Evolutionary conservation across 2,113 vertebrate species (phyloP).

Genomic region (Prolemur simus): DNA sequence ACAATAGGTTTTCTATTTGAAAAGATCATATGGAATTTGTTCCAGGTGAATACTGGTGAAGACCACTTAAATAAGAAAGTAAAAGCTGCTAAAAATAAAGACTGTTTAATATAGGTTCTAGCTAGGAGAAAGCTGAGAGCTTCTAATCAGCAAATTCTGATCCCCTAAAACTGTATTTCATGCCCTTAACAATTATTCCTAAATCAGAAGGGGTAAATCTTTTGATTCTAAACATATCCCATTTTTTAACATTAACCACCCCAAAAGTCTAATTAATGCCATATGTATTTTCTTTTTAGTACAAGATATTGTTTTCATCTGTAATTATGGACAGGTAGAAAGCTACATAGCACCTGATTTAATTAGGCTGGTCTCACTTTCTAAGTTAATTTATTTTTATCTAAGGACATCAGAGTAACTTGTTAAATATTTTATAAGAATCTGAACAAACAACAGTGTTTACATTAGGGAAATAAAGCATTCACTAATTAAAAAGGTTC

Average conservation of each 20-base stretch:
- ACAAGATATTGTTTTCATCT: not conserved
- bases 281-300: not conserved
- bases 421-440: constrained; percentile 61
- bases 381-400: constrained; percentile 65
- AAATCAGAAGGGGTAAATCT: not conserved
- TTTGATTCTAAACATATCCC: not conserved
- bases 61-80: not conserved
- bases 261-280: not conserved
- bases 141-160: not conserved
- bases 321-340: not conserved
- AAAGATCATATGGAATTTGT: not conserved
- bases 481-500: constrained; percentile 12
- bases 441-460: constrained; percentile 40
- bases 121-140: not conserved
- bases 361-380: constrained; percentile 45
- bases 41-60: not conserved
- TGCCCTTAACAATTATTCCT: not conserved
- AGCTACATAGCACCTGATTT: not conserved
- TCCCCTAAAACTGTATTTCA: not conserved
- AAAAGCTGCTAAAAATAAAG: not conserved
- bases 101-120: not conserved
- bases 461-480: constrained; percentile 42
- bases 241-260: not conserved
- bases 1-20: not conserved
- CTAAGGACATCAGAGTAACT: constrained; percentile 29